Evolutionary conservation across 2,113 vertebrate genomes (phyloP), one percentile per base, ranked within the genome.

Genomic region (Neolamprologus sp.): DNA sequence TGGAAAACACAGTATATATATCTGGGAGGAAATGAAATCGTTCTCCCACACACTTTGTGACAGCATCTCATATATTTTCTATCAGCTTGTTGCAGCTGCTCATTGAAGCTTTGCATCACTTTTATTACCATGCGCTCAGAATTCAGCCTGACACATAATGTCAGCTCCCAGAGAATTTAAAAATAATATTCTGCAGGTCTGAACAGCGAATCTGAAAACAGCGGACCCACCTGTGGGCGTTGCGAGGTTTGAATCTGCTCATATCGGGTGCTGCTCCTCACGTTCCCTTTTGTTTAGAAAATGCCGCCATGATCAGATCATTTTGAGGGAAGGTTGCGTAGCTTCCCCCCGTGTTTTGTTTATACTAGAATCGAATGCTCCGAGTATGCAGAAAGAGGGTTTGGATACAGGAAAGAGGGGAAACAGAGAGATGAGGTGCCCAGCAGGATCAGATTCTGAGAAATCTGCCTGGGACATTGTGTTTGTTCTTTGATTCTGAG

Each of bases 401-500:
- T 51, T 30, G 35, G 19, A 40, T 19, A 9, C 23, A 26, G 19
- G 30, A 13, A 23, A 51, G 28, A 75, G 21, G 53, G 6, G 1
- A 1, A 26, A 78, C 42, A 9, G 14, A 47, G 19, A 53, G 80
- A 58, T 9, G 30, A 54, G 57, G 21, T n/a, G 82, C 82, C 19
- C 80, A 84, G 87, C 82, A 86, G 84, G 80, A 80, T 68, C 42
- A 5, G 26, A 83, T 84, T 87, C 45, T 73, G 1, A 65, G 75
- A 89, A 82, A 78, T 68, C 45, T 57, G 28, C 80, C 65, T 45
- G 33, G 86, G 54, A 83, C 84, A 55, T 63, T 40, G 73, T 84
- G 87, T 85, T 86, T 91, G 57, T 73, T 23, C 82, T 87, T 71
- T 85, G n/a, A 42, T 60, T 82, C 60, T 6, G 63, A 85, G 83